These are phyloP conservation scores for Tylochromis polylepis DNA, from an alignment of 2,113 vertebrate genomes.

Conservation along the genomic window DNA sequence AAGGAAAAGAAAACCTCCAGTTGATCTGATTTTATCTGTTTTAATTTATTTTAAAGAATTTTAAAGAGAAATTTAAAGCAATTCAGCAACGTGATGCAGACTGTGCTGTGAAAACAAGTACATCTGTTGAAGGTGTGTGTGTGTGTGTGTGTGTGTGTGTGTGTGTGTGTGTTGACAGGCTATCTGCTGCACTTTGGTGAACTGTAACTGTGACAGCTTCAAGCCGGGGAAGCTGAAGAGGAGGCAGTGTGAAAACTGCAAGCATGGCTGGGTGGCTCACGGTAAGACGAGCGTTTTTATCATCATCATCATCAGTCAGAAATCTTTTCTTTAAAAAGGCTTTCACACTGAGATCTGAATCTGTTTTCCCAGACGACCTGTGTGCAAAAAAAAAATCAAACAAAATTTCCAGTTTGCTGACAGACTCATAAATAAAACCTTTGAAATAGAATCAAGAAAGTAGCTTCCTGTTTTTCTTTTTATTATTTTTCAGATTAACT, in stretches of 20 bases:
- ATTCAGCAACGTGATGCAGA: neutral
- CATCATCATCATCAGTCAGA: neutral
- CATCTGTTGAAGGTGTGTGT: no score
- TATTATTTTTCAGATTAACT: neutral
- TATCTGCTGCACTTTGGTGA: conserved; percentile 91
- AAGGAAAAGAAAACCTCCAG: neutral
- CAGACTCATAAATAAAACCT: neutral
- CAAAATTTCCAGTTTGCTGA: neutral
- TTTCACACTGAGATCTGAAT: neutral
- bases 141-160: neutral
- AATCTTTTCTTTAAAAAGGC: neutral
- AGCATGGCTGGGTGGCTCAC: conserved; percentile 97
- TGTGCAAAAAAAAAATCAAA: neutral
- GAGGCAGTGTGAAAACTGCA: conserved; percentile 92
- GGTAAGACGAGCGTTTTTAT: conserved; percentile 71
- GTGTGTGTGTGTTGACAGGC: conserved; percentile 67
- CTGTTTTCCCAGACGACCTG: neutral
- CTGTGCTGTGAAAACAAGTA: neutral
- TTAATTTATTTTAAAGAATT: neutral
- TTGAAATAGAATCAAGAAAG: neutral
- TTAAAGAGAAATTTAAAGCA: neutral
- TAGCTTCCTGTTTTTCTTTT: neutral
- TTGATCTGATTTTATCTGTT: neutral
- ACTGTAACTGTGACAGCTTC: conserved; percentile 92
- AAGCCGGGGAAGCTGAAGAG: conserved; percentile 92